These are phyloP conservation scores for Lasioglossum lativentre DNA, from an alignment of 2,888 invertebrate genomes.

Conservation along the genomic window DNA sequence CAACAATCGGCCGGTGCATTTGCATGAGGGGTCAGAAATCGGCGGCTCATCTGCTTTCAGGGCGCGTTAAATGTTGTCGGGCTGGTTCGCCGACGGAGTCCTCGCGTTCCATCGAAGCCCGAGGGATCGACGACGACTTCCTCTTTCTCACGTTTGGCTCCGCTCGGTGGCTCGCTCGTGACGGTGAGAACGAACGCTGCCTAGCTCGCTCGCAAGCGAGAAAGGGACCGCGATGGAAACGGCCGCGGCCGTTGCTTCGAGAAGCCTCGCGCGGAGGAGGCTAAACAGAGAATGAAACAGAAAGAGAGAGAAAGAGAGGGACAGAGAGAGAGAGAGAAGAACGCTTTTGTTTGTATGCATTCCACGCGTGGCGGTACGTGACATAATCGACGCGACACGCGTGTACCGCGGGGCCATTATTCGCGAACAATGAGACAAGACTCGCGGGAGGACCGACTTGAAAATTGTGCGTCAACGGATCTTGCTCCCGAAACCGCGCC, in stretches of 20 bases:
- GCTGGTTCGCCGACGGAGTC: conserved; percentile 20
- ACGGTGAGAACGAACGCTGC: conserved; percentile 19
- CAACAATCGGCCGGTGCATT: background rate
- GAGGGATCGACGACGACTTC: conserved; percentile 50
- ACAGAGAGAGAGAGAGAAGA: background rate
- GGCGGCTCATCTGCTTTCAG: conserved; percentile 40
- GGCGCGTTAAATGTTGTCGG: conserved; percentile 37
- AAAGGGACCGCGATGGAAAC: conserved; percentile 38
- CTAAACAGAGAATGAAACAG: background rate
- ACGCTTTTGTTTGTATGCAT: conserved; percentile 73
- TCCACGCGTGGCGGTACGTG: conserved; percentile 73
- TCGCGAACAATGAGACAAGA: conserved; percentile 66
- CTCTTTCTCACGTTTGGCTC: conserved; percentile 59
- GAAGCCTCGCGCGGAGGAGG: conserved; percentile 18
- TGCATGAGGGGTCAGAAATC: conserved; percentile 14
- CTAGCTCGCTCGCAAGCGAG: background rate
- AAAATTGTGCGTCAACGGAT: conserved; percentile 57
- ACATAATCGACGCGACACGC: conserved; percentile 76
- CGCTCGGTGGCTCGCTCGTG: conserved; percentile 29
- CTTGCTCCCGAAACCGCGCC: conserved; percentile 42
- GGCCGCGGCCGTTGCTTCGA: conserved; percentile 14
- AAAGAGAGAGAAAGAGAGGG: background rate
- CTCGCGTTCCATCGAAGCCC: conserved; percentile 40
- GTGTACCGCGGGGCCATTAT: conserved; percentile 69
- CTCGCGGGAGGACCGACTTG: conserved; percentile 54